phyloP scores from a whole-genome alignment of 2,113 vertebrate genomes.

The Morone saxatilis region DNA sequence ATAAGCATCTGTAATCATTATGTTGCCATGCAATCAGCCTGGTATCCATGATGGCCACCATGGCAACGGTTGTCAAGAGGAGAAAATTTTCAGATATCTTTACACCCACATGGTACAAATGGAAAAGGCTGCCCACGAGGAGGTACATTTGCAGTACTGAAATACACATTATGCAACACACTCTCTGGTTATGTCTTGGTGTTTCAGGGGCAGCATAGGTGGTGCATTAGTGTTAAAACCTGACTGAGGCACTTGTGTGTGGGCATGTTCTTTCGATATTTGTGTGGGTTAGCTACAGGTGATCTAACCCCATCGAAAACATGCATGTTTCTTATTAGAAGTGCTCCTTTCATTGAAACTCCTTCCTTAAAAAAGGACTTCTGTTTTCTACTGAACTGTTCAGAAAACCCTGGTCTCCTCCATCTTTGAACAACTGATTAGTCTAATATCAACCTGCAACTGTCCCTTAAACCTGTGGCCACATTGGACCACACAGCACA shows the following conservation, averaged over 20 bases:
- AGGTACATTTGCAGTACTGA: slow-evolving; percentile 21
- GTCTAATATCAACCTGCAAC: background rate
- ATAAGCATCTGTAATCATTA: slow-evolving; percentile 49
- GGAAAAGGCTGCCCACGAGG: slow-evolving; percentile 47
- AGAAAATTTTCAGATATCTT: slow-evolving; percentile 60
- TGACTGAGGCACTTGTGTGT: slow-evolving; percentile 31
- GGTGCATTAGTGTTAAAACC: background rate
- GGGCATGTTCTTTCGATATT: slow-evolving; percentile 23
- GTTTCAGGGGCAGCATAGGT: slow-evolving; percentile 17
- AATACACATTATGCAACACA: slow-evolving; percentile 44
- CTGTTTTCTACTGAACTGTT: background rate
- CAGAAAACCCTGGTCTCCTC: background rate
- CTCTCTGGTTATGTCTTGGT: slow-evolving; percentile 1
- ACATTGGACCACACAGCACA: too few species aligned
- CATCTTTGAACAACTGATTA: background rate
- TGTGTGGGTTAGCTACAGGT: slow-evolving; percentile 3
- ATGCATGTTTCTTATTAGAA: background rate
- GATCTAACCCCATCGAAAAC: background rate
- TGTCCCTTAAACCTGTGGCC: background rate
- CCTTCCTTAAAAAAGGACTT: background rate
- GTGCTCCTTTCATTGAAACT: background rate
- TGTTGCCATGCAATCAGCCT: slow-evolving; percentile 56
- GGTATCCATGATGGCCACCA: slow-evolving; percentile 61
- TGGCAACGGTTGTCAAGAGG: slow-evolving; percentile 64
- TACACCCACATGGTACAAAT: slow-evolving; percentile 64